phyloP scores from a whole-genome alignment of 2,113 vertebrate species.

The Nannobrachium achirus region DNA sequence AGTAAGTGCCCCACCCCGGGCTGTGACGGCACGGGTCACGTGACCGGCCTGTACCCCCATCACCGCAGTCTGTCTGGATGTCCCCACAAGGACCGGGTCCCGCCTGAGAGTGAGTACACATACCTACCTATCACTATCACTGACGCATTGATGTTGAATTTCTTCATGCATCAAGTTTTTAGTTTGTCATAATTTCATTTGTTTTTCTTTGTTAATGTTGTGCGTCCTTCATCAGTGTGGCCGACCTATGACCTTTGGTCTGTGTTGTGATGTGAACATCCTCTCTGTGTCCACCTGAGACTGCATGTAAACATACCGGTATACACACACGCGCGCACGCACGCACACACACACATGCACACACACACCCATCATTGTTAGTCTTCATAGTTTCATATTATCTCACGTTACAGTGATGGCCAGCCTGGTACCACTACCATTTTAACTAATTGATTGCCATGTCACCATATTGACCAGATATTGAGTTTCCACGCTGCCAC shows the following conservation, averaged over 20 bases:
- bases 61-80: conserved; percentile 99
- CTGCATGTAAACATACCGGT: conserved; percentile 35
- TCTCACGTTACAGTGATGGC: no score
- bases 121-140: no score
- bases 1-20: conserved; percentile 99
- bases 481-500: no score
- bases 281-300: conserved; percentile 74
- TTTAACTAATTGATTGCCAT: no score
- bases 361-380: conserved; percentile 39
- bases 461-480: no score
- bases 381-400: no score
- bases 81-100: conserved; percentile 99
- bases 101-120: conserved; percentile 94
- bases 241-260: conserved; percentile 33
- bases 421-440: no score
- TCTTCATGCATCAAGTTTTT: no score
- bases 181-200: not conserved
- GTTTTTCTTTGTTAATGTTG: not conserved
- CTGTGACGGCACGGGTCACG: conserved; percentile 97
- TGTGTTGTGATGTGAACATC: conserved; percentile 10
- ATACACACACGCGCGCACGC: conserved; percentile 21
- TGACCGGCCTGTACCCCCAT: conserved; percentile 98
- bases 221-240: not conserved
- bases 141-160: not conserved
- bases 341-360: conserved; percentile 32